A percentile compares a stretch with the other conserved stretches of the same genome.
Conservation (phyloP, 2,797 vertebrate genomes). For the Gephyroberyx darwinii region DNA sequence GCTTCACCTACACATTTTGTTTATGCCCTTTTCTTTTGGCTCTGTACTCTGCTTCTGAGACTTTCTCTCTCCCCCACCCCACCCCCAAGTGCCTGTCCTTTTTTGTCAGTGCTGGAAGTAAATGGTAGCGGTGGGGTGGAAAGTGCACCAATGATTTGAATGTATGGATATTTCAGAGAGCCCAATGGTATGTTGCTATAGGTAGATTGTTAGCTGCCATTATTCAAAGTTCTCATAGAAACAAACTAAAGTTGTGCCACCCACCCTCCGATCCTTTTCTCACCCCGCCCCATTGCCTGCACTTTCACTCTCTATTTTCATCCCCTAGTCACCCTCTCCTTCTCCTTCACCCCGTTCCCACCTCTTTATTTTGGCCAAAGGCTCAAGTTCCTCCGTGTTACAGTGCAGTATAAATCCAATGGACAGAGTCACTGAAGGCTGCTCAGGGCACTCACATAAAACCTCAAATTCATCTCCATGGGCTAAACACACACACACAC, state of each 20-base stretch:
- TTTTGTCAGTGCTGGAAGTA: too few species aligned
- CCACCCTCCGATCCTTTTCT: not conserved
- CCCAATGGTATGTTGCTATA: too few species aligned
- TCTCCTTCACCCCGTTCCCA: slow-evolving; percentile 26
- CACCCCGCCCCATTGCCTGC: not conserved
- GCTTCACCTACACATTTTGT: slow-evolving; percentile 35
- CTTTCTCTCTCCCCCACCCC: not conserved
- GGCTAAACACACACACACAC: slow-evolving; percentile 22
- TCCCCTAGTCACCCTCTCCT: slow-evolving; percentile 47
- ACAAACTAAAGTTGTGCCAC: too few species aligned
- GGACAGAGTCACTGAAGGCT: slow-evolving; percentile 62
- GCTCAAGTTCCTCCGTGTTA: slow-evolving; percentile 59
- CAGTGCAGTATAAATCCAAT: slow-evolving; percentile 70
- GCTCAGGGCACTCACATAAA: slow-evolving; percentile 68
- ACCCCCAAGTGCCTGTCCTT: too few species aligned
- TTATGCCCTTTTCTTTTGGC: slow-evolving; percentile 8
- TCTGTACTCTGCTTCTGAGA: too few species aligned
- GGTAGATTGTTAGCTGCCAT: too few species aligned
- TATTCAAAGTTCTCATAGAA: too few species aligned
- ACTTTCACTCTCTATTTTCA: slow-evolving; percentile 29
- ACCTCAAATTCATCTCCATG: slow-evolving; percentile 65
- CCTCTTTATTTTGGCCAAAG: slow-evolving; percentile 48
- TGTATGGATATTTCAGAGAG: too few species aligned
- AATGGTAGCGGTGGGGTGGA: too few species aligned
- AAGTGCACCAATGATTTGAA: too few species aligned